Conservation (phyloP, 2,888 invertebrate genomes). For the Asteroscopus sphinx region DNA sequence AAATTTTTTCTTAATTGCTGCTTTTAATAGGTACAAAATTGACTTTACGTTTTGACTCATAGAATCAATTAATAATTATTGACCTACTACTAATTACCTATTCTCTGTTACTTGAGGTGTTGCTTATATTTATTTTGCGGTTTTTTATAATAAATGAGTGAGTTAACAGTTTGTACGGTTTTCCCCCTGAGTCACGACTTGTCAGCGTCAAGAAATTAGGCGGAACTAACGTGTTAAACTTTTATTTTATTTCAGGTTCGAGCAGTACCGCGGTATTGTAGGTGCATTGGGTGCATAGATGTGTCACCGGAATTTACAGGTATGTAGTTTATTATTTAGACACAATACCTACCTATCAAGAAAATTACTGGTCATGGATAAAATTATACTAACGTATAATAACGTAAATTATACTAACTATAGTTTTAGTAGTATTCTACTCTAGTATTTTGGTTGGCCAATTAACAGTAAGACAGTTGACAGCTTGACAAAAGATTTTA, state of each 20-base stretch:
- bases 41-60: conserved; percentile 49
- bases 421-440: too few species aligned
- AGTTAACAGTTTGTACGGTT: conserved; percentile 50
- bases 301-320: conserved; percentile 7
- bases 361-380: too few species aligned
- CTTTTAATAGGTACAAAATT: background rate
- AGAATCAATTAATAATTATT: conserved; percentile 23
- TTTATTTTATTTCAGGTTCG: conserved; percentile 7
- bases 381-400: too few species aligned
- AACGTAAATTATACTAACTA: too few species aligned
- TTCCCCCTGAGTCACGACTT: conserved; percentile 65
- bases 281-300: conserved; percentile 4
- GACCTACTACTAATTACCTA: conserved; percentile 43
- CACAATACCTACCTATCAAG: too few species aligned
- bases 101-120: conserved; percentile 24
- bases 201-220: conserved; percentile 62
- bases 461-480: too few species aligned
- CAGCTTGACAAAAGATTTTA: too few species aligned
- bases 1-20: too few species aligned
- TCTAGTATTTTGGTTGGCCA: too few species aligned
- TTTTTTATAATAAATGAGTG: conserved; percentile 49
- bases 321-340: background rate
- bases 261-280: conserved; percentile 1
- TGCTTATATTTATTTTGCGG: conserved; percentile 47
- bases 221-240: conserved; percentile 28